Base-by-base conservation (phyloP, 2,888 invertebrate genomes). In the Conchocele bisecta region DNA sequence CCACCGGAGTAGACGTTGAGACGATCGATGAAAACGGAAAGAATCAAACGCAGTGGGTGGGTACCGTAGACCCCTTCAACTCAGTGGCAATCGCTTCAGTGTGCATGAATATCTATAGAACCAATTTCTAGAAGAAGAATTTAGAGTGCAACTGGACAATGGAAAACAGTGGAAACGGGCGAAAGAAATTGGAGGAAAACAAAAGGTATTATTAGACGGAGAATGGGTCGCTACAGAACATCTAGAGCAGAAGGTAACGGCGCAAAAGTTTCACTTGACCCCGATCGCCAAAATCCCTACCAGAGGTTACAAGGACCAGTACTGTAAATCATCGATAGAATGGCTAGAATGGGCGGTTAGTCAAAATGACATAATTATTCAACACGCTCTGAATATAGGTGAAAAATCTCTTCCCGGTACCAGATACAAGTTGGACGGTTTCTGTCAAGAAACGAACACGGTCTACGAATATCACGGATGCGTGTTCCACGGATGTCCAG, bases 221-320 rank as follows among this genome's bases (percentile, higher is more conserved):
- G n/a, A n/a, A n/a, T n/a, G n/a, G n/a, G n/a, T n/a, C n/a, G n/a
- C n/a, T n/a, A n/a, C n/a, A n/a, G n/a, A n/a, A n/a, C n/a, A n/a
- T n/a, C n/a, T n/a, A n/a, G n/a, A n/a, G n/a, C n/a, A n/a, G n/a
- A n/a, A n/a, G n/a, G n/a, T n/a, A n/a, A n/a, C n/a, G n/a, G n/a
- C n/a, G n/a, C n/a, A n/a, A n/a, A n/a, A 63, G 15, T 54, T 57
- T 44, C 53, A 72, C 4, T 20, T 20, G n/a, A 54, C 68, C n/a
- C 64, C 60, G 3, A 71, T 68, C 13, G 78, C 67, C 11, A 54
- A 74, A 29, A 64, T 74, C 7, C 65, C 70, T 22, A 61, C 61
- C 9, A 37, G 67, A 24, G 71, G 74, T 31, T 71, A 70, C 33
- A 44, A 39, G n/a, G 66, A 70, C 39, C 56, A 65, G 22, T 70